Evolutionary conservation across 2,888 invertebrate genomes (phyloP).

Genomic region (Polyploca ridens): DNA sequence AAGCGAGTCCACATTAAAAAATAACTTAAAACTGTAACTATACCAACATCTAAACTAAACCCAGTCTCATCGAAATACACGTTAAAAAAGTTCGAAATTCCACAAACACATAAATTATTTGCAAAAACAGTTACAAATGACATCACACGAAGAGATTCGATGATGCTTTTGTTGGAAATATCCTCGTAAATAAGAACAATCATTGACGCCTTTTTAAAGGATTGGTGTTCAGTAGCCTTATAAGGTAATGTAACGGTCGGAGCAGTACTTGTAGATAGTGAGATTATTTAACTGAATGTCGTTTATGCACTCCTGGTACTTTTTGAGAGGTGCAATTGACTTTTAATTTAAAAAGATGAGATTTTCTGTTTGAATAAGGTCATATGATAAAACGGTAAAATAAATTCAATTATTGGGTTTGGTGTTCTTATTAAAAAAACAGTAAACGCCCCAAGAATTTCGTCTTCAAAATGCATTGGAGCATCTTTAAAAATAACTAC

Average conservation of each 20-base stretch:
- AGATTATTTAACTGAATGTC: not conserved
- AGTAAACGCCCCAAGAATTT: not conserved
- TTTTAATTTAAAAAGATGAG: too few relatives aligned
- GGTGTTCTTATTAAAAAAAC: too few relatives aligned
- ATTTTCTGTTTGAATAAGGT: not conserved
- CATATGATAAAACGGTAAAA: not conserved
- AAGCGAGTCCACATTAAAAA: too few relatives aligned
- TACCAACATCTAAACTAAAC: not conserved
- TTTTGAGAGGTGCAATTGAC: not conserved
- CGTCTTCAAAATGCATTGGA: not conserved
- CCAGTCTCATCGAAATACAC: not conserved
- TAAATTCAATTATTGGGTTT: too few relatives aligned
- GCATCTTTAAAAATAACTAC: not conserved
- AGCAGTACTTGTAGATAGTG: not conserved
- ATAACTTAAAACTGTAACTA: not conserved
- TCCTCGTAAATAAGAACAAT: not conserved
- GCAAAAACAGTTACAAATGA: conserved; percentile 36
- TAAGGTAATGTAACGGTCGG: not conserved
- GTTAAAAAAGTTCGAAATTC: not conserved
- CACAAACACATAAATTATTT: not conserved
- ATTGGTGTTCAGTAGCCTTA: conserved; percentile 8
- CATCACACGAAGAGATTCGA: conserved; percentile 30
- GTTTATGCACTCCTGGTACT: not conserved
- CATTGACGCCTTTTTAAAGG: conserved; percentile 23
- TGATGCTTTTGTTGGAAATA: conserved; percentile 19